Evolutionary conservation across 2,113 vertebrate genomes (phyloP), one percentile per base, ranked within the genome.

Genomic region (Charadrius vociferus): DNA sequence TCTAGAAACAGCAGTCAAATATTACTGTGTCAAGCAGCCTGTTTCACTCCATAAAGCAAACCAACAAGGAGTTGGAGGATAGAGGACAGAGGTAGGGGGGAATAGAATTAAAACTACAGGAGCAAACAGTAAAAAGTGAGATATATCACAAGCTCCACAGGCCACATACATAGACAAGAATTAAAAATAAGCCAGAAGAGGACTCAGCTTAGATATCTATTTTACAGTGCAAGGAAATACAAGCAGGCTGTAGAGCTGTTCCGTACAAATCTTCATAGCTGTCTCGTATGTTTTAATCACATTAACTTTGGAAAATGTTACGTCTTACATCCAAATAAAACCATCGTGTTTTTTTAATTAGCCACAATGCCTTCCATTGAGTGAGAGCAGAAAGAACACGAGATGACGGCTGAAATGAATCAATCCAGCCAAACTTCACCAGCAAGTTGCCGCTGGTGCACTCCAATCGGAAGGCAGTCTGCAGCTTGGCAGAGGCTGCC

Each of bases 281-380:
- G 39, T 65, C 75, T 87, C 77, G 41, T 94, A 77, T 14, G 55
- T 82, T 97, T 97, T 96, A 93, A 92, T 94, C 81, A 72, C 78
- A 62, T 39, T 73, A 41, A 43, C 71, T 94, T 89, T 82, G 47
- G 70, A 92, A 96, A 95, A 66, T 67, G 21, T 71, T 75, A 10
- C 49, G 10, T 72, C 79, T 85, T 74, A 43, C 21, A 53, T 92
- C n/a, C 47, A 91, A 74, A 96, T 94, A 90, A 95, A 93, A 74
- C 6, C n/a, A 79, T 49, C 29, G 12, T 50, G 1, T 29, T 77
- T 91, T 83, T 93, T 95, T 90, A 93, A 97, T 97, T 95, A 95
- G 83, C 55, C 80, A 13, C 30, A 82, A 77, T 50, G 14, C 55
- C 58, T 86, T 86, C 63, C 92, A 68, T 41, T 95, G 96, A 90